Base-by-base conservation (phyloP, 1,140 invertebrate genomes). In the Calephelis nemesis region DNA sequence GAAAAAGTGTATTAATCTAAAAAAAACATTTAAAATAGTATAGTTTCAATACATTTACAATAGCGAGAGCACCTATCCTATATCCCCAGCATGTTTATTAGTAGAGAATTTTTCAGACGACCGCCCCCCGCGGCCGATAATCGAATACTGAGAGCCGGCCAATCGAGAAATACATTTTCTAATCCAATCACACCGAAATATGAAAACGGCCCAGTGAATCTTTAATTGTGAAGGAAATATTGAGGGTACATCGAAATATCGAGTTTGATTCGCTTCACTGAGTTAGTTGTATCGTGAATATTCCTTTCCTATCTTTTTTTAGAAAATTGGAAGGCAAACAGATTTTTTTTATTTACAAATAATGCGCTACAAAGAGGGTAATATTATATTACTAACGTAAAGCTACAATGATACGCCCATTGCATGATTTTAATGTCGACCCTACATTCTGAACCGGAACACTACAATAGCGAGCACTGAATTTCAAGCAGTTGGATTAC, bases 111-210 rank as follows among this genome's bases (percentile, higher is more conserved):
- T 75, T 75, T 70, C 70, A 75, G 48, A 58, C 73, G 69, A 68
- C 49, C 65, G 54, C 58, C 60, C 69, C 62, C 39, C 67, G 54
- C 40, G 62, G 48, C 60, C 63, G 67, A 71, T 78, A 78, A 76
- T 80, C 76, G 70, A 80, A 79, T 77, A 15, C 67, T 63, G 47
- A 60, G 63, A 82, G 74, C 73, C 75, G 69, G 71, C 81, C 81
- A 81, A 82, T 81, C 78, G 78, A 77, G 78, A 82, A 82, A 82
- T 82, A 73, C 72, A 71, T 73, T 74, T 63, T 47, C 62, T 47
- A 47, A 63, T 63, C 45, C 42, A 63, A 63, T 63, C 40, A 47
- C 15, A 47, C 45, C 62, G 42, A 45, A 45, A 47, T 47, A 13
- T 47, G 47, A 45, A 15, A 13, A 47, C 62, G 42, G 40, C 19